These are phyloP conservation scores for Coendou prehensilis DNA, from an alignment of 2,797 vertebrate genomes.

Conservation along the genomic window DNA sequence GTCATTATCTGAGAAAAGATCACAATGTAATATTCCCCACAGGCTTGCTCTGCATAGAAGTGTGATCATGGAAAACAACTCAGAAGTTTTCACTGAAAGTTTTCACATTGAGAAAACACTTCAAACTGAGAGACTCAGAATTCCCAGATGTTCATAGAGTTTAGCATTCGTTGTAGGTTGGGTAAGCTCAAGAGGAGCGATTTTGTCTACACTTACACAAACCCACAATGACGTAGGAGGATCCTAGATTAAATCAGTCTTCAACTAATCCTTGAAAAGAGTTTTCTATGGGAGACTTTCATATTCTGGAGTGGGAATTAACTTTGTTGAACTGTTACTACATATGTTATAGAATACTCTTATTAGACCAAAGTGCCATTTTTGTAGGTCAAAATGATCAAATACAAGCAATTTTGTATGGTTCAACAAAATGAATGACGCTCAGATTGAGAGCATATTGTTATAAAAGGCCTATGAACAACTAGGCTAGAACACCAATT, in stretches of 20 bases:
- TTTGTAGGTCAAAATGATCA: not conserved
- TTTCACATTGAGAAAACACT: not conserved
- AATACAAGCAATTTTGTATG: not conserved
- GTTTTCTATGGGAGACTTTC: not conserved
- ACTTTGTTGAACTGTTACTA: not conserved
- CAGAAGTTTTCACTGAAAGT: not conserved
- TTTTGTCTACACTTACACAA: not conserved
- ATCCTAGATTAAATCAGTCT: not conserved
- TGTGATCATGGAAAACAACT: not conserved
- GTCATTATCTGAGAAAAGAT: not conserved
- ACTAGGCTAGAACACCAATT: not conserved
- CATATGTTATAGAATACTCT: not conserved
- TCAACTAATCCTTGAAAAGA: not conserved
- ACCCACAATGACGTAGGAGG: not conserved
- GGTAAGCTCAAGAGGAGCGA: not conserved
- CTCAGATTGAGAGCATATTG: not conserved
- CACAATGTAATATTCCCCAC: not conserved
- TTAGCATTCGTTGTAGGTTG: not conserved
- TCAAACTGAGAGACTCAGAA: not conserved
- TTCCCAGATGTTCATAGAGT: not conserved
- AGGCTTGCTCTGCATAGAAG: not conserved
- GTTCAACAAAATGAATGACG: not conserved
- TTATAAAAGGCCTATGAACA: not conserved
- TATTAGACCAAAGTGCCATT: not conserved
- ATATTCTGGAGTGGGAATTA: not conserved